Evolutionary conservation across 1,140 invertebrate species (phyloP), one percentile per base, ranked within the genome.

Genomic region (Gonioctena quinquepunctata): DNA sequence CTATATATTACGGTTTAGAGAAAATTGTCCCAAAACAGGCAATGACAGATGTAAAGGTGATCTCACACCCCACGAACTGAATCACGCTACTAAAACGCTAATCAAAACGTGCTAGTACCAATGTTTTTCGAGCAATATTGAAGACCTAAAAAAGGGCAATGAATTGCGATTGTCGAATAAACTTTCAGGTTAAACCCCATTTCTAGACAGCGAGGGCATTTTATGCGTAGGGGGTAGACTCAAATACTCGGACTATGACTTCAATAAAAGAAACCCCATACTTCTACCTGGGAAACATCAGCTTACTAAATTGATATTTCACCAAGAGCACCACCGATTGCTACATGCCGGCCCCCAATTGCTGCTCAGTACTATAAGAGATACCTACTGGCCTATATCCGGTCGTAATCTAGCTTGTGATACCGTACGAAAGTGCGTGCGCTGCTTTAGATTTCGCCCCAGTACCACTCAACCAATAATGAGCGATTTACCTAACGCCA

Each of bases 221-320:
- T 48, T 86, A 42, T 70, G 84, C 19, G 83, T 85, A 1, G 84
- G 84, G 3, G 82, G 84, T 18, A 66, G 84, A 66, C 42, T 85
- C 2, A 59, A 64, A n/a, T 65, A 83, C 33, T 67, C 82, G 1
- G 57, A 63, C n/a, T 18, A 72, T 19, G 5, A 77, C 42, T 56
- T 67, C 49, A 63, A 76, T 57, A 68, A 66, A 26, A 77, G 76
- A 66, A 72, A 80, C 76, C 81, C 79, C 8, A 77, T 81, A 19
- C 18, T 83, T 3, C 48, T 85, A 18, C 77, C 78, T 52, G 11
- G 6, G 4, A 69, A 75, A 66, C 70, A 73, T 63, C 23, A 0
- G 1, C 57, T 77, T 50, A 76, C 79, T 8, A 68, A 66, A 62
- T 54, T 79, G 4, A 2, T 81, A 16, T 67, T 81, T 25, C 21